Conservation (phyloP, 2,888 invertebrate species). For the Lordiphosa andalusiaca region DNA sequence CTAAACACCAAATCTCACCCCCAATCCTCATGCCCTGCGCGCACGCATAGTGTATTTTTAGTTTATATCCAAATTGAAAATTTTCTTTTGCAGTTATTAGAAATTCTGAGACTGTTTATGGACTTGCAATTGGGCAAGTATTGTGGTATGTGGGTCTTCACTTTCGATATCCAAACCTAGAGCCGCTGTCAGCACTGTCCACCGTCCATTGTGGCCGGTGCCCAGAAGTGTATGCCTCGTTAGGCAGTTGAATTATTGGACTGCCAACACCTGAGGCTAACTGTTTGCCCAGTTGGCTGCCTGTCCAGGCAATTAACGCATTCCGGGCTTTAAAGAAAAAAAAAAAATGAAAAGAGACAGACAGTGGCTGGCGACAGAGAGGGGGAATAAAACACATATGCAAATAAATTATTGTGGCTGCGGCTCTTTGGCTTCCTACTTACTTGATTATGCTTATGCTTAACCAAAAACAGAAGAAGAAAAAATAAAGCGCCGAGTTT, state of each 20-base stretch:
- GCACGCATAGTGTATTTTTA: no score
- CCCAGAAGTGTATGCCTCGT: conserved; percentile 23
- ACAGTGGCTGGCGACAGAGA: conserved; percentile 8
- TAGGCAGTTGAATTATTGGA: conserved; percentile 38
- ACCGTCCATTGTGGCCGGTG: no score
- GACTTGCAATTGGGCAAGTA: background rate
- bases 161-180: conserved; percentile 24
- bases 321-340: conserved; percentile 40
- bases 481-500: conserved; percentile 37
- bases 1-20: no score
- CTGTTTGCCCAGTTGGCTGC: conserved; percentile 36
- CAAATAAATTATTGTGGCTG: conserved; percentile 50
- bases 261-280: conserved; percentile 28
- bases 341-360: background rate
- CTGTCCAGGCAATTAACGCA: conserved; percentile 65
- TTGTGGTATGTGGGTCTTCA: conserved; percentile 28
- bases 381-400: conserved; percentile 28
- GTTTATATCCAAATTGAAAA: no score
- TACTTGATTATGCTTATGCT: conserved; percentile 47
- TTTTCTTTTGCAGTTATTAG: no score
- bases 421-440: conserved; percentile 29
- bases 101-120: background rate
- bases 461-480: conserved; percentile 25
- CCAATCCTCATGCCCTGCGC: no score
- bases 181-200: background rate